Evolutionary conservation across 1,140 invertebrate species (phyloP).

Genomic region (Drosophila arawakana): DNA sequence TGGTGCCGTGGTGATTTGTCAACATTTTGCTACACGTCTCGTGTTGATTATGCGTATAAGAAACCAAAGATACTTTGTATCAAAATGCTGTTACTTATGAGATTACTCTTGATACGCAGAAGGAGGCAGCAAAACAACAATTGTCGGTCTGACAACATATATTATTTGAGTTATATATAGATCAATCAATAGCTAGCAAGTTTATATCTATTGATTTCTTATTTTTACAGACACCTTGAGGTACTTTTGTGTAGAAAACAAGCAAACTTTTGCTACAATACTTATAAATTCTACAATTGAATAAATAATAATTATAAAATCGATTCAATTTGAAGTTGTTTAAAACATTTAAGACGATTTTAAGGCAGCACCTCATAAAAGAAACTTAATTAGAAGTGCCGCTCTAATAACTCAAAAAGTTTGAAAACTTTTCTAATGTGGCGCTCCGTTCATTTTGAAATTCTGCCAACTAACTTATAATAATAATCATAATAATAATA

Average conservation of each 20-base stretch:
- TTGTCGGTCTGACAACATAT: too few species aligned
- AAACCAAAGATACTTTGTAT: constrained; percentile 49
- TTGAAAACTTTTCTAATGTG: constrained; percentile 71
- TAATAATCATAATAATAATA: constrained; percentile 77
- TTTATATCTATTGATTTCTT: too few species aligned
- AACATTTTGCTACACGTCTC: constrained; percentile 17
- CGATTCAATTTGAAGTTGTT: not conserved
- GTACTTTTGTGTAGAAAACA: too few species aligned
- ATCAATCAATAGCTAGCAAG: not conserved
- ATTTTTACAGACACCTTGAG: too few species aligned
- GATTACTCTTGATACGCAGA: not conserved
- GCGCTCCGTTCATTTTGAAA: constrained; percentile 58
- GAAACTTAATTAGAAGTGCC: constrained; percentile 43
- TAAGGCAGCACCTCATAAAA: constrained; percentile 28
- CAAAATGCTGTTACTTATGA: constrained; percentile 25
- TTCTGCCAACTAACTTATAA: constrained; percentile 80
- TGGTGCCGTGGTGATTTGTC: constrained; percentile 13
- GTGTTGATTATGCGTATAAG: constrained; percentile 52
- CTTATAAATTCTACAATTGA: too few species aligned
- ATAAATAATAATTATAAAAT: not conserved
- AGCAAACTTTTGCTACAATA: too few species aligned
- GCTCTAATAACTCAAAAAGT: constrained; percentile 48
- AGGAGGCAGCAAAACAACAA: not conserved
- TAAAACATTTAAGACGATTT: constrained; percentile 19
- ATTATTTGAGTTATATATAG: not conserved